These are phyloP conservation scores for Pardalotus punctatus DNA, from an alignment of 2,113 vertebrate species.

Conservation along the genomic window DNA sequence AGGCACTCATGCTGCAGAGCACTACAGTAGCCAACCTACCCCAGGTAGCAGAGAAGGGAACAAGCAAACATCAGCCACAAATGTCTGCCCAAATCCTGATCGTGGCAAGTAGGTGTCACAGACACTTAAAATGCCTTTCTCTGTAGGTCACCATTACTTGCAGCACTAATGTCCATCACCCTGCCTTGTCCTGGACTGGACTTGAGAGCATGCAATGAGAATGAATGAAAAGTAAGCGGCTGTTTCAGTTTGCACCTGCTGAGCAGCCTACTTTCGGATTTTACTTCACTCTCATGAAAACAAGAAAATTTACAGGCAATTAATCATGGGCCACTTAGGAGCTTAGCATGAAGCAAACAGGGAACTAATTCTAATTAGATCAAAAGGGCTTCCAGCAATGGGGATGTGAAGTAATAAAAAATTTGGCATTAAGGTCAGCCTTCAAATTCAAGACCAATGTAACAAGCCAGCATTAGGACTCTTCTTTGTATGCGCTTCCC, in stretches of 20 bases:
- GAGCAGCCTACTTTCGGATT: neutral
- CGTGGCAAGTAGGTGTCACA: neutral
- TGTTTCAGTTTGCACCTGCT: neutral
- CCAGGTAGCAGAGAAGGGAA: neutral
- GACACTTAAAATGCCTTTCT: neutral
- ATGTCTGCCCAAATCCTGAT: neutral
- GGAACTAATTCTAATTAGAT: neutral
- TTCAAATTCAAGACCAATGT: neutral
- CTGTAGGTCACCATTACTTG: neutral
- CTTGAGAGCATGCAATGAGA: neutral
- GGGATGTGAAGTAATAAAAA: neutral
- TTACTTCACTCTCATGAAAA: neutral
- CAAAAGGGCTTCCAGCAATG: neutral
- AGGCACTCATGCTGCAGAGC: neutral
- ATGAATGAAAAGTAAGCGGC: neutral
- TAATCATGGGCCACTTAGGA: neutral
- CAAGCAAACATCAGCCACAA: neutral
- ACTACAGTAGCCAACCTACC: neutral
- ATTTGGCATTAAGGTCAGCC: neutral
- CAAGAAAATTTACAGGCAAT: neutral
- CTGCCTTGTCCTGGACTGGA: neutral
- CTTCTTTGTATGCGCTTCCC: neutral
- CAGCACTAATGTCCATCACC: neutral
- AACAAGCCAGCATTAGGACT: fast-evolving
- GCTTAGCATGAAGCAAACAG: neutral